Evolutionary conservation across 1,140 invertebrate species (phyloP), one percentile per base, ranked within the genome.

Genomic region (Neuroterus valhalla): DNA sequence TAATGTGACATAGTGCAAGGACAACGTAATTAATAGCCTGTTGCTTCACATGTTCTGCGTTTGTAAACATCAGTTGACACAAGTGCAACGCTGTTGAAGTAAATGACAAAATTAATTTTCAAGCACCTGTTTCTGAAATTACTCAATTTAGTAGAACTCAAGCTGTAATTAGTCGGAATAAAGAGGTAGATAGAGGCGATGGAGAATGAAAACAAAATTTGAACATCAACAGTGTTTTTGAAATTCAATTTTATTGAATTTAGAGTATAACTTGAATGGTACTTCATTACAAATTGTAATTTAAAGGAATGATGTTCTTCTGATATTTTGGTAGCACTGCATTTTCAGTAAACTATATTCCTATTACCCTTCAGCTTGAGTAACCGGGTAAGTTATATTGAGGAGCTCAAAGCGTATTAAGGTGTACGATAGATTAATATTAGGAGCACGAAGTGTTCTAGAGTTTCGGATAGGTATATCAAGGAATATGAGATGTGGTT

Each of bases 21-120:
- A 62, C 55, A 62, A 62, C 55, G 55, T 62, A 62, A 62, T 62
- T 62, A 62, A 62, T 62, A 62, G 55, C 26, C 55, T 62, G 55
- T 62, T 62, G 55, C 55, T 62, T 62, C 55, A 62, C 55, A 62
- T 62, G 55, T 62, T 62, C 12, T 62, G 12, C 55, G 55, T 62
- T 62, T 62, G 26, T 26, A 62, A 62, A 62, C 26, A 62, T 12
- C 55, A 31, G 26, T 62, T 62, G 55, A 62, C 55, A 62, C 55
- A 62, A 62, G 55, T n/a, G 55, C 55, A 62, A 31, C 55, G 23
- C 31, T 62, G 31, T 62, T 62, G 55, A 62, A 62, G 55, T 62
- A 62, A 62, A 62, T 62, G 55, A 62, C 26, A 62, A 62, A 62
- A 62, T 62, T 26, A 23, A 62, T 62, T 62, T 62, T 62, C 55